phyloP scores from a whole-genome alignment of 2,797 vertebrate genomes.

The Chloroceryle inda region DNA sequence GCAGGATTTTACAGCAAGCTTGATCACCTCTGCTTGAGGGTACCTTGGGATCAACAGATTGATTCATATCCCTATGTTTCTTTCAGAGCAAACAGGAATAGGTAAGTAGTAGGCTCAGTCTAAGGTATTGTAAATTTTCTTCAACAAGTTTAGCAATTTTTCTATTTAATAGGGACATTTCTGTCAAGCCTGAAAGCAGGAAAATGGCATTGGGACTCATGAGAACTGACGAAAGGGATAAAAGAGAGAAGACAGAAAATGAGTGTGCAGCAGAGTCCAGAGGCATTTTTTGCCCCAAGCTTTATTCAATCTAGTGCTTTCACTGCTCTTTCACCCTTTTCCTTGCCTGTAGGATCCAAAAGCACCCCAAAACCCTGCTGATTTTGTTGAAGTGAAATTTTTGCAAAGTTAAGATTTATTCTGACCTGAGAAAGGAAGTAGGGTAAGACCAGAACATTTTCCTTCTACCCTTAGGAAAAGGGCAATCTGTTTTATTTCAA shows the following conservation, averaged over 20 bases:
- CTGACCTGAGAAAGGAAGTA: neutral
- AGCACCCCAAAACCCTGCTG: neutral
- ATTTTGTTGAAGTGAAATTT: neutral
- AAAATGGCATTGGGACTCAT: neutral
- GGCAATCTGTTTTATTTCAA: neutral
- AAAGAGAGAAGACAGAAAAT: neutral
- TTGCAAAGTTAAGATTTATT: neutral
- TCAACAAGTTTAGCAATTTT: neutral
- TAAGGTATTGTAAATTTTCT: neutral
- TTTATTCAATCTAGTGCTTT: neutral
- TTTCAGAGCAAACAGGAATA: neutral
- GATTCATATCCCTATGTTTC: neutral
- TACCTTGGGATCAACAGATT: neutral
- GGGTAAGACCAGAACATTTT: neutral
- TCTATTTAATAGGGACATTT: neutral
- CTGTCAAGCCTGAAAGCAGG: neutral
- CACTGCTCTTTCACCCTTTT: neutral
- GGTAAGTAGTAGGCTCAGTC: neutral
- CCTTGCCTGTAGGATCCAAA: neutral
- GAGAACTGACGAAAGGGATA: neutral
- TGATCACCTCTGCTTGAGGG: neutral
- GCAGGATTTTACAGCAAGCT: neutral
- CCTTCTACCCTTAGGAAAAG: neutral
- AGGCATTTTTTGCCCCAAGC: neutral
- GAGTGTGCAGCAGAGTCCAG: neutral